Evolutionary conservation across 2,888 invertebrate genomes (phyloP), one percentile per base, ranked within the genome.

Genomic region (Clostera curtula): DNA sequence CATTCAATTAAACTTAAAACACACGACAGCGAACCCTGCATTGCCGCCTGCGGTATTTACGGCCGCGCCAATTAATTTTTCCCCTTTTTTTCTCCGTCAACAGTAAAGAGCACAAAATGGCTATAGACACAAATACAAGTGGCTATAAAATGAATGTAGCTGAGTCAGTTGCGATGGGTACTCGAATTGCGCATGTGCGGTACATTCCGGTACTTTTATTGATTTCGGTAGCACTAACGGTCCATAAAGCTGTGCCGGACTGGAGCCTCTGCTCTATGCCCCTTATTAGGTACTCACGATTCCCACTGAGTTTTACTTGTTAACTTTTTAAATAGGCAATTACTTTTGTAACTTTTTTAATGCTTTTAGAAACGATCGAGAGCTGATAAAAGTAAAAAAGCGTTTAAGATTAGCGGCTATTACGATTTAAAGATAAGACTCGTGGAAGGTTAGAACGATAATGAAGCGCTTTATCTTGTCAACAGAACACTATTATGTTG

Each of bases 211-310:
- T 70, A 84, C 86, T 88, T 88, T 88, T 88, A 88, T 88, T 88
- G 88, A 88, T 88, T 88, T 87, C 87, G 87, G 87, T 87, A 86
- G 87, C 87, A 85, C 85, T 86, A 87, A 87, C 87, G 86, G 83
- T 74, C 84, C 74, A 85, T 83, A 77, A 74, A 72, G 60, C 68
- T 77, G 77, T 77, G 74, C 79, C 61, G 76, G 75, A 72, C 80
- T 60, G 72, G 60, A 70, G 67, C 63, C 68, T 69, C 67, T 60
- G 63, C 71, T 72, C 70, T 62, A 69, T 73, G 44, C 70, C 71
- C 73, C 76, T 83, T 82, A 80, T 79, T 79, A 79, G 68, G 70
- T 79, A 79, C 80, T 74, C 72, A 71, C 71, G 67, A 74, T 71
- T 68, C 68, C 57, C 56, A 66, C 60, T 56, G 61, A 65, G 67